Evolutionary conservation across 2,888 invertebrate genomes (phyloP).

Genomic region (Microctonus aethiopoides): DNA sequence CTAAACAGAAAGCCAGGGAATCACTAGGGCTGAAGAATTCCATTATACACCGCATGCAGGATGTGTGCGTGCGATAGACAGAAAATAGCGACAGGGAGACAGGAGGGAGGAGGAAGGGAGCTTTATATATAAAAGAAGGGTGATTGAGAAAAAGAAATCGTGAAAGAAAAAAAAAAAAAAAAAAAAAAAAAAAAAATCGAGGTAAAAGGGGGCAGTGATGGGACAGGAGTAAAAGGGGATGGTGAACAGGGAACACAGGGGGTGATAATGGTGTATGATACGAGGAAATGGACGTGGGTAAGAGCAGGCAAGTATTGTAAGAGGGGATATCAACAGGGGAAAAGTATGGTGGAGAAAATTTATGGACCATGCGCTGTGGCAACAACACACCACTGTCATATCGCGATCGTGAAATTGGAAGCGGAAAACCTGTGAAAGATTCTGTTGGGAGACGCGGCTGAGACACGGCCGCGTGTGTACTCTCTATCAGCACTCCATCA

Average conservation of each 20-base stretch:
- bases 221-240: not conserved
- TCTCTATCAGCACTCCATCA: conserved; percentile 58
- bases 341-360: conserved; percentile 35
- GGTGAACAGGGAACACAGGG: not conserved
- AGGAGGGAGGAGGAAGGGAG: not conserved
- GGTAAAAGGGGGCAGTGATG: not conserved
- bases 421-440: conserved; percentile 51
- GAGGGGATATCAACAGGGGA: conserved; percentile 13
- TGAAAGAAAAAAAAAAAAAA: not conserved
- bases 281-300: conserved; percentile 34
- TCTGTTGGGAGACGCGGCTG: conserved; percentile 59
- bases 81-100: not conserved
- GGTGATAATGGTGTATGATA: conserved; percentile 40
- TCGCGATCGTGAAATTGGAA: conserved; percentile 56
- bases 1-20: conserved; percentile 3
- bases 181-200: not conserved
- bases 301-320: conserved; percentile 38
- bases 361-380: conserved; percentile 52
- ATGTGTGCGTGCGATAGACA: conserved; percentile 22
- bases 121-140: not conserved
- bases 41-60: conserved; percentile 14
- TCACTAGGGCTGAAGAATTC: conserved; percentile 14
- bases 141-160: conserved; percentile 13
- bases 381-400: conserved; percentile 38
- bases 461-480: conserved; percentile 52